phyloP scores from a whole-genome alignment of 2,113 vertebrate genomes.

The Paradisaea rubra region DNA sequence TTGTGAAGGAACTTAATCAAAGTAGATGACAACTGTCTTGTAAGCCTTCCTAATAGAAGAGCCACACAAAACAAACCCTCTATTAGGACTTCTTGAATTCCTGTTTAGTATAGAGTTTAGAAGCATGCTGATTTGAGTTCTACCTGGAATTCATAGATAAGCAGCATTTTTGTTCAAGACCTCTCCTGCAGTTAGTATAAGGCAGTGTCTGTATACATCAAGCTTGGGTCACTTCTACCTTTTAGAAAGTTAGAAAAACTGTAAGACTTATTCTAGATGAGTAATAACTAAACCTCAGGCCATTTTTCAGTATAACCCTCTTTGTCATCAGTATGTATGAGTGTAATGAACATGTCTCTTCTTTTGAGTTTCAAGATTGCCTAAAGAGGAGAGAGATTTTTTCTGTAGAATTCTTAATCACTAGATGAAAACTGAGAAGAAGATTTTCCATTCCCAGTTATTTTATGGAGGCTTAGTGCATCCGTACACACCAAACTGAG shows the following conservation, averaged over 20 bases:
- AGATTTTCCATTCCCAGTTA: neutral
- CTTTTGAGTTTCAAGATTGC: neutral
- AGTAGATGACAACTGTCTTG: slow-evolving; percentile 19
- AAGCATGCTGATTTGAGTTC: neutral
- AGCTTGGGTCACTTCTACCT: neutral
- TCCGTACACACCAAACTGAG: neutral
- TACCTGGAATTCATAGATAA: neutral
- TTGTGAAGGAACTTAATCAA: slow-evolving; percentile 42
- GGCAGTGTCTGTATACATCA: neutral
- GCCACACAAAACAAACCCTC: neutral
- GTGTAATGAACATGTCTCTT: neutral
- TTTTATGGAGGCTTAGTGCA: neutral
- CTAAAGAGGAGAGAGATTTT: neutral
- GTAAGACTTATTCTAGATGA: neutral
- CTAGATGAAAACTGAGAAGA: neutral
- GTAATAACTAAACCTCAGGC: neutral
- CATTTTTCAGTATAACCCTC: neutral
- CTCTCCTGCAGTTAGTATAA: neutral
- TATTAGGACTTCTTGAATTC: neutral
- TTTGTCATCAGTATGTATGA: neutral
- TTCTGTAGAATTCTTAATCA: neutral
- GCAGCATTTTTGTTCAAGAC: neutral
- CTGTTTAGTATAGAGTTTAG: neutral
- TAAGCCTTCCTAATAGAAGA: slow-evolving; percentile 26
- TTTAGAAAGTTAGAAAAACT: neutral